Evolutionary conservation across 2,113 vertebrate species (phyloP).

Genomic region (Neotoma lepida): DNA sequence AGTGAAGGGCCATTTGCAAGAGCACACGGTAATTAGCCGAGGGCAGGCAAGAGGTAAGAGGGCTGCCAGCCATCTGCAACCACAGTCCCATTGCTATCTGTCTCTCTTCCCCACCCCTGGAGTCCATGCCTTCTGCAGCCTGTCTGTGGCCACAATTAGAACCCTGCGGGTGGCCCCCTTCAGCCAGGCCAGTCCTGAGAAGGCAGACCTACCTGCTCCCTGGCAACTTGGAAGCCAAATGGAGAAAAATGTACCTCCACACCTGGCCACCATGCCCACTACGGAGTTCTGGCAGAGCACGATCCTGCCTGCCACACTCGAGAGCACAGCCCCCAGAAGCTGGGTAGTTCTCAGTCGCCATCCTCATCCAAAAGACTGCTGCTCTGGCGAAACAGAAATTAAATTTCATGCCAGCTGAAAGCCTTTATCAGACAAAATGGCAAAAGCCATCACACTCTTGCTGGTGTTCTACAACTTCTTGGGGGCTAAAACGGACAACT

Average conservation of each 20-base stretch:
- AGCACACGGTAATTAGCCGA: background rate
- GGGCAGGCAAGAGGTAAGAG: background rate
- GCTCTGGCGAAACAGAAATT: background rate
- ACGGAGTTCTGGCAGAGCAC: background rate
- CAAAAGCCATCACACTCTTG: background rate
- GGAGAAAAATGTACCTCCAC: background rate
- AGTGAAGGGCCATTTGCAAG: background rate
- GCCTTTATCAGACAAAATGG: constrained; percentile 20
- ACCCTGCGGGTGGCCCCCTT: background rate
- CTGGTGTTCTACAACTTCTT: background rate
- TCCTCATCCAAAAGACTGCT: background rate
- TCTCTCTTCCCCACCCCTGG: background rate
- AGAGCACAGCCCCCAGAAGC: background rate
- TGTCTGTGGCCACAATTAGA: background rate
- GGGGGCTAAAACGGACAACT: fast-evolving
- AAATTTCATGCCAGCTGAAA: background rate
- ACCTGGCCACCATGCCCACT: background rate
- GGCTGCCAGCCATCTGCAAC: background rate
- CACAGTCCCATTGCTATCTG: background rate
- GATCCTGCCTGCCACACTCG: background rate
- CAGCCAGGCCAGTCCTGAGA: background rate
- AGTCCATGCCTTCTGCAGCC: background rate
- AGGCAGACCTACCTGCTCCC: background rate
- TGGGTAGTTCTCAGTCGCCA: background rate
- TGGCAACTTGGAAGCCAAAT: background rate